phyloP scores from a whole-genome alignment of 2,888 invertebrate genomes.

The Brachynemurus nebulosus region DNA sequence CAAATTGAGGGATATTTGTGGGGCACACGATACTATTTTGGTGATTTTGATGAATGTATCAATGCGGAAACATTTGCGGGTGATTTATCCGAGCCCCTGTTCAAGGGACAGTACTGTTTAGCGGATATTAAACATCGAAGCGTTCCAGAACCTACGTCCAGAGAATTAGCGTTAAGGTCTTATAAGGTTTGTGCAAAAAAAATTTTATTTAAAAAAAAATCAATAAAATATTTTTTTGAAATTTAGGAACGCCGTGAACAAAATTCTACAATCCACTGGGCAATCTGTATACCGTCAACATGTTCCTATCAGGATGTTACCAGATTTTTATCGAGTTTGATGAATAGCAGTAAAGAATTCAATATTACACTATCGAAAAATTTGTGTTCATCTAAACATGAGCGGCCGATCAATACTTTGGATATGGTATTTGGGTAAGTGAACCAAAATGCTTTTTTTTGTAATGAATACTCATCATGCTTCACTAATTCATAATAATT shows the following conservation, averaged over 20 bases:
- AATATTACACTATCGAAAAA: conserved; percentile 19
- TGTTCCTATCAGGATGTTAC: not conserved
- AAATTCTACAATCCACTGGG: conserved; percentile 3
- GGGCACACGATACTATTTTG: conserved; percentile 54
- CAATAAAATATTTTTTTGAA: no score
- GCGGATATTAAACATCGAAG: conserved; percentile 32
- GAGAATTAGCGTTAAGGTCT: not conserved
- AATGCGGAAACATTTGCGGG: conserved; percentile 19
- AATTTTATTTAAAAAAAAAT: no score
- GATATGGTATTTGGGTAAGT: conserved; percentile 33
- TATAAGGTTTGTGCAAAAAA: no score
- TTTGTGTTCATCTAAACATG: conserved; percentile 22
- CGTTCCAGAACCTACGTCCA: not conserved
- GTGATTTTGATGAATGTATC: conserved; percentile 61
- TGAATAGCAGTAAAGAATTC: conserved; percentile 16
- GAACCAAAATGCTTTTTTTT: no score
- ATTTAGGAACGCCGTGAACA: not conserved
- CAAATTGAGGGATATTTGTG: conserved; percentile 51
- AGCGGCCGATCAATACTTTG: conserved; percentile 25
- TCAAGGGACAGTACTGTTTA: conserved; percentile 52
- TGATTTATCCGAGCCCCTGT: conserved; percentile 25
- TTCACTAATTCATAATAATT: conserved; percentile 22
- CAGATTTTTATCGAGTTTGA: not conserved
- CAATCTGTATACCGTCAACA: conserved; percentile 3
- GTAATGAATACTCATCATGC: no score